Evolutionary conservation across 2,113 vertebrate species (phyloP).

Genomic region (Gnathonemus longibarbis): DNA sequence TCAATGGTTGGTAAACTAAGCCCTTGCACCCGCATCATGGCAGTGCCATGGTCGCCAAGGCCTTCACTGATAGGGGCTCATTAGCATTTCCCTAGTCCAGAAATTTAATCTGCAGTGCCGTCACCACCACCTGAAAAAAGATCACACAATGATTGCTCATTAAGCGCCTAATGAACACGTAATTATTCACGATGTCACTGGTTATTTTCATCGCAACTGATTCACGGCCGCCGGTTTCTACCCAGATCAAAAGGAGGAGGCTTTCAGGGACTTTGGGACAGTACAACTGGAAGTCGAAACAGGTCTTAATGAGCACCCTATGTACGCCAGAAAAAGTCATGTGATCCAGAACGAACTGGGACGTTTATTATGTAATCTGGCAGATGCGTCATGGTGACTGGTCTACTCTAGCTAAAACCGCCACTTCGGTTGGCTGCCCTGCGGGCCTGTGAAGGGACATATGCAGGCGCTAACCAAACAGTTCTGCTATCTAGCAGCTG

Average conservation of each 20-base stretch:
- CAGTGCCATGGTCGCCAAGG: slow-evolving; percentile 26
- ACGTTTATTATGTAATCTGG: slow-evolving; percentile 50
- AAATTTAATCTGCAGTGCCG: slow-evolving; percentile 50
- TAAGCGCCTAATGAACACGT: slow-evolving; percentile 52
- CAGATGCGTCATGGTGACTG: slow-evolving; percentile 40
- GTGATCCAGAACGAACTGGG: slow-evolving; percentile 46
- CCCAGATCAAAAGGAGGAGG: not conserved
- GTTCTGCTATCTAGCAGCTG: not conserved
- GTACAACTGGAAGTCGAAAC: slow-evolving; percentile 14
- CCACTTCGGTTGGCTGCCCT: slow-evolving; percentile 14
- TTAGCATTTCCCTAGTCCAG: slow-evolving; percentile 48
- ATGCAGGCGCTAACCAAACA: not conserved
- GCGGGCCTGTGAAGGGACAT: not conserved
- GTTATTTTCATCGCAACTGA: slow-evolving; percentile 36
- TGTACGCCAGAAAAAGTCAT: slow-evolving; percentile 15
- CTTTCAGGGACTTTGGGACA: not conserved
- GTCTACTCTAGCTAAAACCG: slow-evolving; percentile 33
- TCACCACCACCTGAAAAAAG: slow-evolving; percentile 43
- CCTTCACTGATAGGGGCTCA: slow-evolving; percentile 35
- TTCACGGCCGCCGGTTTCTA: slow-evolving; percentile 19
- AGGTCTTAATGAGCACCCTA: slow-evolving; percentile 1
- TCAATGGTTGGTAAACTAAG: slow-evolving; percentile 48
- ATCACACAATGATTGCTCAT: slow-evolving; percentile 61
- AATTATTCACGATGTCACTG: slow-evolving; percentile 40
- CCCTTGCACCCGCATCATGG: slow-evolving; percentile 18